phyloP scores from a whole-genome alignment of 2,888 invertebrate genomes.

The Drosophila hamatofila region DNA sequence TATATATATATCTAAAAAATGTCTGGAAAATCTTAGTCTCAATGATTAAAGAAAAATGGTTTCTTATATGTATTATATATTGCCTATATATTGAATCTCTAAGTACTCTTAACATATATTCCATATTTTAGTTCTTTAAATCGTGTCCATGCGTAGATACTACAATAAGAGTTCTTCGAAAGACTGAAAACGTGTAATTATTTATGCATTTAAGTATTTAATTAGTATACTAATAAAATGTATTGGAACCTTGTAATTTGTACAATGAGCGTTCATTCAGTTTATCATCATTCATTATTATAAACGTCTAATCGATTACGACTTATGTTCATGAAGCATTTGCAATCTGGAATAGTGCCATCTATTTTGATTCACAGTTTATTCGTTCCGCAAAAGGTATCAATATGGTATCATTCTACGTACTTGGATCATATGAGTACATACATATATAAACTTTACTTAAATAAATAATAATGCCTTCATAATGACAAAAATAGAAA shows the following conservation, averaged over 20 bases:
- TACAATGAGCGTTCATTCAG: background rate
- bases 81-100: constrained; percentile 6
- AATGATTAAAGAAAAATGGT: constrained; percentile 6
- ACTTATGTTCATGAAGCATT: background rate
- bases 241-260: background rate
- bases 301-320: background rate
- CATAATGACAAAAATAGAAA: no score
- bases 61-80: background rate
- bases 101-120: background rate
- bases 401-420: no score
- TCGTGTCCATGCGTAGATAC: constrained; percentile 19
- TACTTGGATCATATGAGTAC: no score
- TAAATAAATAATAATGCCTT: no score
- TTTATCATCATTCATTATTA: background rate
- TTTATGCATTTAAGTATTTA: constrained; percentile 22
- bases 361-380: no score
- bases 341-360: background rate
- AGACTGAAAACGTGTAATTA: constrained; percentile 45
- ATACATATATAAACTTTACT: no score
- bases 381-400: no score
- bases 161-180: constrained; percentile 37
- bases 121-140: constrained; percentile 4
- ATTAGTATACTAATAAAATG: constrained; percentile 8
- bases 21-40: constrained; percentile 2
- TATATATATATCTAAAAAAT: background rate